phyloP scores from a whole-genome alignment of 2,888 invertebrate genomes.

The Exephanes ischioxanthus region DNA sequence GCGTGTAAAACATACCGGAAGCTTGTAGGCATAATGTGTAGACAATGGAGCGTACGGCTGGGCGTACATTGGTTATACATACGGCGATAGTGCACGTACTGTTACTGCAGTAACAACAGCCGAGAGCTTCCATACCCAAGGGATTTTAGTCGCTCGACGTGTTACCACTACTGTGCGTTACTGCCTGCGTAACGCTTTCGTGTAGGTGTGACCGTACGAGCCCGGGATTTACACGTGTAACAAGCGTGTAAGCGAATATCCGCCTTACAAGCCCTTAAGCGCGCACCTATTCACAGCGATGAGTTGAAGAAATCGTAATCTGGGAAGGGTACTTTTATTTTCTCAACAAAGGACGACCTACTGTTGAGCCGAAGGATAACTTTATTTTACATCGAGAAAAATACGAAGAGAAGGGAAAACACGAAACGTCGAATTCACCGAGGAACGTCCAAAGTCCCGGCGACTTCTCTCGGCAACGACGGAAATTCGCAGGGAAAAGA shows the following conservation, averaged over 20 bases:
- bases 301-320: neutral
- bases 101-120: constrained; percentile 17
- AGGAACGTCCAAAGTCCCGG: constrained; percentile 53
- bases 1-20: constrained; percentile 63
- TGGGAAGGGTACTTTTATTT: neutral
- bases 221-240: constrained; percentile 53
- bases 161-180: constrained; percentile 12
- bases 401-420: constrained; percentile 51
- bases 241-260: constrained; percentile 46
- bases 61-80: constrained; percentile 17
- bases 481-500: constrained; percentile 66
- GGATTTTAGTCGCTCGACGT: constrained; percentile 45
- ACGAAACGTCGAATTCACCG: constrained; percentile 61
- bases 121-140: constrained; percentile 34
- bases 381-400: constrained; percentile 36
- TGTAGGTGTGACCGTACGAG: constrained; percentile 8
- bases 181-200: constrained; percentile 22
- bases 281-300: neutral
- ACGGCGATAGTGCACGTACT: constrained; percentile 39
- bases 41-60: constrained; percentile 59
- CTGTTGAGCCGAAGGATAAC: constrained; percentile 3
- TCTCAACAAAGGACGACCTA: neutral
- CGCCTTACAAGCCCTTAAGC: neutral
- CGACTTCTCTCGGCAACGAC: constrained; percentile 35
- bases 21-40: constrained; percentile 57